Base-by-base conservation (phyloP, 1,140 invertebrate genomes). In the Heliconius hermathena region DNA sequence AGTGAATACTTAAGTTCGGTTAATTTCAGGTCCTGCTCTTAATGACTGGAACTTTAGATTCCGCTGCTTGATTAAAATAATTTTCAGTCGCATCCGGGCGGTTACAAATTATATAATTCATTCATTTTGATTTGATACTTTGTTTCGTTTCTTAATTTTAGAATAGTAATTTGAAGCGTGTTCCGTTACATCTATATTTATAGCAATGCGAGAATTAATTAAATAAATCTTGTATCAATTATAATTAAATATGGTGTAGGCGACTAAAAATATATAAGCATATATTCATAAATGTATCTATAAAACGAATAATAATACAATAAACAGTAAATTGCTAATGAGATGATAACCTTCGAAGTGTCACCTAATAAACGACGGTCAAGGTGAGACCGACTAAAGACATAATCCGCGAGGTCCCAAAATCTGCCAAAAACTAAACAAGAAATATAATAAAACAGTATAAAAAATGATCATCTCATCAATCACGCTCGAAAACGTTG, bases 401-500 rank as follows among this genome's bases (percentile, higher is more conserved):
- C 60, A 26, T 66, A 75, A 71, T 52, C 66, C 73, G 18, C 29
- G 66, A 76, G 74, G 74, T 77, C 74, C 46, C 13, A 52, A 73
- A n/a, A 22, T 75, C 74, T 29, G 49, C 74, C 33, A 33, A 72
- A 33, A 76, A 71, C 33, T 60, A 80, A 72, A 80, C 57, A 80
- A 54, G 13, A 46, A 71, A 60, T 66, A 75, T 74, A 57, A 54
- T 57, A 26, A 66, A 36, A 49, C 26, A 26, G 6, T 38, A 72
- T 73, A 80, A 80, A 80, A 76, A 80, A 52, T 38, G 41, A 81
- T 75, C 33, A 71, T 70, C 81, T 81, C 81, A 84, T 84, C 80
- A 82, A 84, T 83, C 83, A 84, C 76, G 6, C 38, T 52, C 72
- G 57, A 78, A 66, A 75, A 79, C 82, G 74, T 75, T 80, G 78